Base-by-base conservation (phyloP, 1,140 invertebrate genomes). In the Rhopalosiphum maidis region DNA sequence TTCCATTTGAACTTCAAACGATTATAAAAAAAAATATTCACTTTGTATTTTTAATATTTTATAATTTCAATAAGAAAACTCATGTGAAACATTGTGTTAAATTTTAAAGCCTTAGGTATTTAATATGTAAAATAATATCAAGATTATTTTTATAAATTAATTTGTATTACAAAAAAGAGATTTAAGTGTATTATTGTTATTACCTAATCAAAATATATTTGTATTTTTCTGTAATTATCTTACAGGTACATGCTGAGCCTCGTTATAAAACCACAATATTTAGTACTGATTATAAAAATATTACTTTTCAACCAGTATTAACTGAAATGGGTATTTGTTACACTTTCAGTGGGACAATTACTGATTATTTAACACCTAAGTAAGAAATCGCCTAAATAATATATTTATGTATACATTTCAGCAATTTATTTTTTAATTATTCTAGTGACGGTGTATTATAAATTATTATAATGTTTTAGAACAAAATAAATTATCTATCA, bases 241-340 rank as follows among this genome's bases (percentile, higher is more conserved):
- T 83, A 37, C 90, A 94, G 94, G 94, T 94, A 6, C 90, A 93
- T 15, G 85, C 93, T 15, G 60, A 93, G 23, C 83, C 94, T 41
- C 85, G 91, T 30, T 94, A 93, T 54, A 94, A 93, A 54, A 90
- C 94, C 5, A 94, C 93, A 41, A 93, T 94, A 55, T 94, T 94
- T 68, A 94, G 94, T 41, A 43, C 90, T 30, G 90, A 83, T 2
- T 94, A 94, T 91, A 94, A 94, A 83, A 85, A 94, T 85, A 54
- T 94, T 1, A 94, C 60, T 60, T 94, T 94, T 88, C 7, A 94
- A 21, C 94, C 94, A 43, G 94, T 94, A 22, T 77, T 94, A 15
- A 94, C 94, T 43, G 94, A 94, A 93, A 94, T 94, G 94, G 94
- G 94, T 21, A 93, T 94, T 15, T 94, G 94, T 83, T 94, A 94